Evolutionary conservation across 92 coral and sea anemone genomes (phyloP).

Genomic region (Palythoa caribaeorum): DNA sequence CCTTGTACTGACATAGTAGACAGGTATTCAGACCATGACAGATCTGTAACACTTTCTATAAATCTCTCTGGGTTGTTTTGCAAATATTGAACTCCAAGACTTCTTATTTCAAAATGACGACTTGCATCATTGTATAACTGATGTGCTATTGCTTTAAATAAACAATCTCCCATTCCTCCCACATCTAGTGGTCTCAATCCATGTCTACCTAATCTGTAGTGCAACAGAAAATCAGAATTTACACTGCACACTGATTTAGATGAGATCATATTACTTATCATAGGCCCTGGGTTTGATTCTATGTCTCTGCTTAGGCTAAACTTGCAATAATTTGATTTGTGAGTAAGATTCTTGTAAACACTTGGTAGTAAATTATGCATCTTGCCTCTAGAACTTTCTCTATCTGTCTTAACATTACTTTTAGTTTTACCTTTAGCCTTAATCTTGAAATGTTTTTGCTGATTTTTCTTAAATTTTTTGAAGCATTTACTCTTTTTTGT

Average conservation of each 20-base stretch:
- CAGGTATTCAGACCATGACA: constrained; percentile 9
- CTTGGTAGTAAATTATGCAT: constrained; percentile 24
- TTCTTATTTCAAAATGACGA: constrained; percentile 6
- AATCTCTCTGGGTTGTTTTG: constrained; percentile 8
- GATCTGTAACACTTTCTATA: constrained; percentile 7
- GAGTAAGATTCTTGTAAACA: constrained; percentile 24
- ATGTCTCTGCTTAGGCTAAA: constrained; percentile 26
- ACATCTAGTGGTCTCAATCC: constrained; percentile 9
- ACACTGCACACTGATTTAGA: constrained; percentile 26
- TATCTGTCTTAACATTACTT: constrained; percentile 24
- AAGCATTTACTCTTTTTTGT: constrained; percentile 21
- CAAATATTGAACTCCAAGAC: constrained; percentile 7
- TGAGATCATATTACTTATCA: constrained; percentile 24
- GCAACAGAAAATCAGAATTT: constrained; percentile 10
- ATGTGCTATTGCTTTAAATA: constrained; percentile 6
- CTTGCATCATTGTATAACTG: constrained; percentile 7
- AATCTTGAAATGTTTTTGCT: constrained; percentile 24
- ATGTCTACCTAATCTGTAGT: constrained; percentile 7
- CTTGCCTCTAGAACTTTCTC: constrained; percentile 27
- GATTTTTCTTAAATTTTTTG: constrained; percentile 22
- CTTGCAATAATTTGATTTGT: constrained; percentile 24
- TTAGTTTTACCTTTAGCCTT: constrained; percentile 24
- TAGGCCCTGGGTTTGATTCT: constrained; percentile 27
- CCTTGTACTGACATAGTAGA: constrained; percentile 8
- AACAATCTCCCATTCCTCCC: constrained; percentile 10